These are phyloP conservation scores for Eurytoma adleriae DNA, from an alignment of 2,888 invertebrate genomes.

Conservation along the genomic window DNA sequence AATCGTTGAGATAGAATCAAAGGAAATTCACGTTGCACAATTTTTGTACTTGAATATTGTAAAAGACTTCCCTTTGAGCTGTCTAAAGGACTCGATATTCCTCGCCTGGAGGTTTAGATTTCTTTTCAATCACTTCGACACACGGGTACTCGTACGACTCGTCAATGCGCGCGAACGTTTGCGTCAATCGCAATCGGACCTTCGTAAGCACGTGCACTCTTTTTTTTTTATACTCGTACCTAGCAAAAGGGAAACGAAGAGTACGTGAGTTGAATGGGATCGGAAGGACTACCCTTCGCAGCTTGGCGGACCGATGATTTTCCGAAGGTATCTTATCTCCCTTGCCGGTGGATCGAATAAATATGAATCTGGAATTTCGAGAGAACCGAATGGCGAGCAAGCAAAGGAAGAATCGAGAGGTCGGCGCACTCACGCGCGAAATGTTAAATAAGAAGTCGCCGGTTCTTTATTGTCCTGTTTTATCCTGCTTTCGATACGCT, in stretches of 20 bases:
- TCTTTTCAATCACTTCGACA: background rate
- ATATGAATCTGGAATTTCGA: conserved; percentile 45
- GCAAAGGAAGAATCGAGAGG: conserved; percentile 4
- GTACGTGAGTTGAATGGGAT: conserved; percentile 30
- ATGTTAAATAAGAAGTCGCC: conserved; percentile 20
- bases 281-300: conserved; percentile 14
- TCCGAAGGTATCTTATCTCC: conserved; percentile 12
- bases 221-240: background rate
- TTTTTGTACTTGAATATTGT: too few relatives aligned
- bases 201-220: background rate
- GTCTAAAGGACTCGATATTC: background rate
- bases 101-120: background rate
- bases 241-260: background rate
- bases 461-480: too few relatives aligned
- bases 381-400: background rate
- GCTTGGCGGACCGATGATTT: conserved; percentile 39
- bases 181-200: background rate
- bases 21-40: too few relatives aligned
- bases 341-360: conserved; percentile 36
- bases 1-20: too few relatives aligned
- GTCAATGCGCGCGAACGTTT: background rate
- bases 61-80: too few relatives aligned
- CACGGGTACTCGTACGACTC: background rate
- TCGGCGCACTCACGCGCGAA: conserved; percentile 12
- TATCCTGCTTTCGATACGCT: too few relatives aligned